phyloP scores from a whole-genome alignment of 2,888 invertebrate genomes.

The Tetanocera ferruginea region DNA sequence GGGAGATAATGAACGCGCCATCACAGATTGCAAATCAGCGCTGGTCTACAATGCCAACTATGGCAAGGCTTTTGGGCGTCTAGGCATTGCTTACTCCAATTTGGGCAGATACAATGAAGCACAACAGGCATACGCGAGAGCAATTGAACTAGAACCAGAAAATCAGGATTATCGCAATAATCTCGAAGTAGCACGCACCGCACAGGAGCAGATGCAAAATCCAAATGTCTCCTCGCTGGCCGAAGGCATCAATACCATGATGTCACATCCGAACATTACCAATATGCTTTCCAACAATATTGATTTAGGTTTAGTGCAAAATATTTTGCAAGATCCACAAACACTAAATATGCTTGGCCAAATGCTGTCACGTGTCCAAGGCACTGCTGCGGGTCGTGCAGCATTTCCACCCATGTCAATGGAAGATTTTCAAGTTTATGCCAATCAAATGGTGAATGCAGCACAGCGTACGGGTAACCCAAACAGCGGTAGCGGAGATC shows the following conservation, averaged over 20 bases:
- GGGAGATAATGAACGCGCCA: slow-evolving; percentile 85
- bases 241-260: slow-evolving; percentile 61
- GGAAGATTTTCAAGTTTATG: slow-evolving; percentile 62
- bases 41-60: slow-evolving; percentile 90
- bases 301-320: slow-evolving; percentile 59
- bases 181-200: slow-evolving; percentile 80
- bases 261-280: slow-evolving; percentile 62
- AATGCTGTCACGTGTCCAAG: slow-evolving; percentile 55
- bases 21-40: slow-evolving; percentile 92
- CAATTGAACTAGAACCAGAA: slow-evolving; percentile 90
- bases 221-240: slow-evolving; percentile 56
- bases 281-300: slow-evolving; percentile 61
- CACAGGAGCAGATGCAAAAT: slow-evolving; percentile 49
- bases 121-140: slow-evolving; percentile 86
- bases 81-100: slow-evolving; percentile 88
- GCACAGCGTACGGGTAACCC: slow-evolving; percentile 45
- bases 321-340: slow-evolving; percentile 61
- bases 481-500: slow-evolving; percentile 40
- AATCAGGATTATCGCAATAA: slow-evolving; percentile 93
- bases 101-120: slow-evolving; percentile 88
- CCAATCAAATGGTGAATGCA: slow-evolving; percentile 56
- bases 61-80: slow-evolving; percentile 94
- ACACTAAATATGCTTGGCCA: slow-evolving; percentile 60
- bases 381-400: slow-evolving; percentile 29
- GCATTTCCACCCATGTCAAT: slow-evolving; percentile 53